Evolutionary conservation across 2,888 invertebrate species (phyloP).

Genomic region (Eupithecia vulgata): DNA sequence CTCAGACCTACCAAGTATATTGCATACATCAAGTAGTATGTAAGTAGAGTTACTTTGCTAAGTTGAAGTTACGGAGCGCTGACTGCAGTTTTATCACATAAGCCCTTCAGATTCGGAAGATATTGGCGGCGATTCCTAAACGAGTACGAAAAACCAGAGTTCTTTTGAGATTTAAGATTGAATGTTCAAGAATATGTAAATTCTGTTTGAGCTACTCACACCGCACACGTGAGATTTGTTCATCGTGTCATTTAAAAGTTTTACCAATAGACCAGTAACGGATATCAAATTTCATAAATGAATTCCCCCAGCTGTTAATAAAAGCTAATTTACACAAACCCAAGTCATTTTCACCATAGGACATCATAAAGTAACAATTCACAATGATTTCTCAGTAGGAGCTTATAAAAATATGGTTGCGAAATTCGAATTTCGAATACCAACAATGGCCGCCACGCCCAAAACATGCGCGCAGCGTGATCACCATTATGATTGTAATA

Average conservation of each 20-base stretch:
- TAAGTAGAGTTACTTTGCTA: background rate
- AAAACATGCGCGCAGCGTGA: constrained; percentile 81
- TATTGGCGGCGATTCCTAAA: background rate
- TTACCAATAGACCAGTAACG: background rate
- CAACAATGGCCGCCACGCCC: constrained; percentile 81
- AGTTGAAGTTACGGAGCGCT: background rate
- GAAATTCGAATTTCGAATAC: constrained; percentile 70
- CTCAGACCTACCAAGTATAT: background rate
- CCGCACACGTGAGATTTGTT: background rate
- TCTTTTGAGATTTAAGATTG: background rate
- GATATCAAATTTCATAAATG: constrained; percentile 4
- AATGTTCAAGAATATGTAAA: background rate
- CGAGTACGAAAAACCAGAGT: no score
- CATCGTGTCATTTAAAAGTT: background rate
- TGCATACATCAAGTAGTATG: background rate
- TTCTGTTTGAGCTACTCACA: background rate
- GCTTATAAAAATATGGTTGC: constrained; percentile 65
- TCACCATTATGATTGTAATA: constrained; percentile 78
- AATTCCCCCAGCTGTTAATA: constrained; percentile 21
- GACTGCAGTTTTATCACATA: background rate
- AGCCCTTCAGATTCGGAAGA: background rate
- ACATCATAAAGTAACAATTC: constrained; percentile 28
- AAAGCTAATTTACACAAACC: constrained; percentile 30
- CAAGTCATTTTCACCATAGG: constrained; percentile 37
- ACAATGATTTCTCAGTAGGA: constrained; percentile 42